phyloP scores from a whole-genome alignment of 2,797 vertebrate species.

The Jordanella pulchra region DNA sequence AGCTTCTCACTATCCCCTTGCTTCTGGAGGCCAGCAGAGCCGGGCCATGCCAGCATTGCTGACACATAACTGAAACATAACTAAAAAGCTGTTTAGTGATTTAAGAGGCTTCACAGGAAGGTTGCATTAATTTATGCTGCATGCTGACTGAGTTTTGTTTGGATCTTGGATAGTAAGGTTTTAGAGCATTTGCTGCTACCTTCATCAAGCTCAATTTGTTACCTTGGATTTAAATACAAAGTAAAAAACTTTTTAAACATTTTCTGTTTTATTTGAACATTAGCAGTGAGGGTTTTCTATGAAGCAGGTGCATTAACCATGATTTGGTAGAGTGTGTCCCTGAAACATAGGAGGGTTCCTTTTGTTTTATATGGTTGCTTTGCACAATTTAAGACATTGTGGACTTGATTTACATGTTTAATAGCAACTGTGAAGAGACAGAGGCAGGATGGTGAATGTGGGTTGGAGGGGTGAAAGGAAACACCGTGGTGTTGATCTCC shows the following conservation, averaged over 20 bases:
- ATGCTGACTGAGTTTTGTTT: not conserved
- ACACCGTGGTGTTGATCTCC: slow-evolving; percentile 82
- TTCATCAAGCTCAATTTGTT: not conserved
- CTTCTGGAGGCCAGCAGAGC: slow-evolving; percentile 8
- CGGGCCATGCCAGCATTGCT: slow-evolving; percentile 10
- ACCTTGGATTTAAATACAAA: not conserved
- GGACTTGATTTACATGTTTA: slow-evolving; percentile 19
- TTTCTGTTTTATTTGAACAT: no score
- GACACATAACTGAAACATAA: slow-evolving; percentile 9
- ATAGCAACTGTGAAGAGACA: slow-evolving; percentile 17
- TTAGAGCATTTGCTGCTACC: not conserved
- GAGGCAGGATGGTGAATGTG: slow-evolving; percentile 41
- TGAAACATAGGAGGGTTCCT: not conserved
- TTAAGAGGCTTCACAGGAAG: not conserved
- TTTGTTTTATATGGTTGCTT: not conserved
- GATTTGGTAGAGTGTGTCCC: not conserved
- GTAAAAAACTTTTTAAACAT: not conserved
- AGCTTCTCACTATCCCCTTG: slow-evolving; percentile 10
- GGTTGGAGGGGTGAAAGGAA: slow-evolving; percentile 78
- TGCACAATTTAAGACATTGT: not conserved
- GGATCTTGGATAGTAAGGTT: not conserved
- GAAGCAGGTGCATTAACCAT: not conserved
- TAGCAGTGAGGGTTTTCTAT: not conserved
- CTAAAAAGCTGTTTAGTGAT: slow-evolving; percentile 8
- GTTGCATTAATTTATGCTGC: not conserved